phyloP scores from a whole-genome alignment of 2,888 invertebrate genomes.

The Crocallis elinguaria region DNA sequence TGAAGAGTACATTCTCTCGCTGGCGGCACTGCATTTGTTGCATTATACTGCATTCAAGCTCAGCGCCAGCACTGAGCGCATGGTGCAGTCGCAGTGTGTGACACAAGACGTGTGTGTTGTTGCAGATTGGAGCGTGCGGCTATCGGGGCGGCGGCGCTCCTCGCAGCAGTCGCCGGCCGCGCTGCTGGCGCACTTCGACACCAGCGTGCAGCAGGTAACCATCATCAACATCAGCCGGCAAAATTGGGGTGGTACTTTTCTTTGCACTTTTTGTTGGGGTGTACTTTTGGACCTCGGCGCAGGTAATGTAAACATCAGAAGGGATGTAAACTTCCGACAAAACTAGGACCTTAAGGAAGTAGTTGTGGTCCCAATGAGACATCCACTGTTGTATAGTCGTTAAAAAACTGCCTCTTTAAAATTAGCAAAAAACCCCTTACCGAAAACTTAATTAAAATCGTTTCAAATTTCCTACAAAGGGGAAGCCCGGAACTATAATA shows the following conservation, averaged over 20 bases:
- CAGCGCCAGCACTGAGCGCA: not conserved
- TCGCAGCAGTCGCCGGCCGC: constrained; percentile 79
- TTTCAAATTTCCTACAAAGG: not conserved
- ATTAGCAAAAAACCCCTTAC: not conserved
- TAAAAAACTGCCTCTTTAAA: no score
- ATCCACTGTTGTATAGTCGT: no score
- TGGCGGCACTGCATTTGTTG: no score
- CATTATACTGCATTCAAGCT: no score
- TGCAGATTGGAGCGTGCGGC: constrained; percentile 73
- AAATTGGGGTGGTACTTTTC: no score
- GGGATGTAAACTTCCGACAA: no score
- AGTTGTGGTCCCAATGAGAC: no score
- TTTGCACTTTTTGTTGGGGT: no score
- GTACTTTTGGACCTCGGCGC: no score
- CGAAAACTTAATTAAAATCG: constrained; percentile 3
- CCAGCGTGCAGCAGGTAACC: constrained; percentile 88
- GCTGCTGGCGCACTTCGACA: constrained; percentile 89
- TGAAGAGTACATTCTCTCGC: no score
- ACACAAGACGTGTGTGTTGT: constrained; percentile 44
- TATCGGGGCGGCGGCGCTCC: constrained; percentile 68
- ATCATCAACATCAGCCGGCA: not conserved
- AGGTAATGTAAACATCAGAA: no score
- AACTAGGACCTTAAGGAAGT: no score
- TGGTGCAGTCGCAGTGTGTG: constrained; percentile 6
- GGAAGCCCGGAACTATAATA: constrained; percentile 4